Conservation (phyloP, 1,140 invertebrate genomes). For the Eueides isabella region DNA sequence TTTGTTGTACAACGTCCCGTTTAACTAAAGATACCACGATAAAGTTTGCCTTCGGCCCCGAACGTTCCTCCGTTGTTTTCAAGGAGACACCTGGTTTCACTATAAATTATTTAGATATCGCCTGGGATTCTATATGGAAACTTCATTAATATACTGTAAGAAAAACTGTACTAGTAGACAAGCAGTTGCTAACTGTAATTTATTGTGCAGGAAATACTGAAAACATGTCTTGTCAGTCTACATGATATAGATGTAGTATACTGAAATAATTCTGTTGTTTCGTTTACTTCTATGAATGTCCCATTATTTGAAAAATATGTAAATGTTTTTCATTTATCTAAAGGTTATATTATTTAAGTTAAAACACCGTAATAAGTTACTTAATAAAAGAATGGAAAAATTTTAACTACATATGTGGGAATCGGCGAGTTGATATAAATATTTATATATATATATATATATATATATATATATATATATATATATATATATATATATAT, state of each 20-base stretch:
- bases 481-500: no score
- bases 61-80: slow-evolving; percentile 40
- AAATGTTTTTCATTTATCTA: neutral
- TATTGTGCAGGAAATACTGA: slow-evolving; percentile 52
- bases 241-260: slow-evolving; percentile 11
- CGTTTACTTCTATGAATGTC: neutral
- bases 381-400: no score
- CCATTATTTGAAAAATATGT: neutral
- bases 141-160: slow-evolving; percentile 74
- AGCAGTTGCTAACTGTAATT: slow-evolving; percentile 52
- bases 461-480: no score
- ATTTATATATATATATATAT: no score
- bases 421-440: no score
- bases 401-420: no score
- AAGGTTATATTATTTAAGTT: no score
- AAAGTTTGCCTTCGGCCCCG: slow-evolving; percentile 30
- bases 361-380: no score
- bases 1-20: slow-evolving; percentile 15
- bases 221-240: slow-evolving; percentile 44
- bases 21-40: slow-evolving; percentile 22
- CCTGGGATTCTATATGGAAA: slow-evolving; percentile 63
- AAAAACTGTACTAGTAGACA: slow-evolving; percentile 55
- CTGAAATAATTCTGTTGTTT: neutral
- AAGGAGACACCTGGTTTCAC: slow-evolving; percentile 59
- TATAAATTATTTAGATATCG: slow-evolving; percentile 77